Conservation (phyloP, 2,797 vertebrate species). For the Acanthornis magna region DNA sequence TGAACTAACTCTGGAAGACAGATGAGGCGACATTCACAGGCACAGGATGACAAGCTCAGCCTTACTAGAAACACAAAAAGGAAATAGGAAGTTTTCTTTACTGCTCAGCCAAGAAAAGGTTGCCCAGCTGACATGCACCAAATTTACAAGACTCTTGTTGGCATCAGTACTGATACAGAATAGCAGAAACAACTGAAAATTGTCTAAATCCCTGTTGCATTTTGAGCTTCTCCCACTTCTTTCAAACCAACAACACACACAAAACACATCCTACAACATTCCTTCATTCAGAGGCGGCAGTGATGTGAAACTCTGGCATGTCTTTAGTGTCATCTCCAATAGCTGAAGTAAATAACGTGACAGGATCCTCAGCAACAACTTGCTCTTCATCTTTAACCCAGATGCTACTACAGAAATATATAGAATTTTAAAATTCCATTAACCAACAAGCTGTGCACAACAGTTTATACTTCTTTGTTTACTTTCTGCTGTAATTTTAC, state of each 20-base stretch:
- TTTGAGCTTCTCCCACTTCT: neutral
- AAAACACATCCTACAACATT: neutral
- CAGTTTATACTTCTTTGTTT: neutral
- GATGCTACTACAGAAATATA: neutral
- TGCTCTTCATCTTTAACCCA: conserved; percentile 13
- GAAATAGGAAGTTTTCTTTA: conserved; percentile 37
- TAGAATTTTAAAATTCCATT: neutral
- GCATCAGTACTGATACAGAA: neutral
- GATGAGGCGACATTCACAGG: neutral
- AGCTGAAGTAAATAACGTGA: neutral
- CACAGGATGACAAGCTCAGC: neutral
- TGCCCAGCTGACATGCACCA: neutral
- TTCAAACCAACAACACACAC: neutral
- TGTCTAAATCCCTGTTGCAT: neutral
- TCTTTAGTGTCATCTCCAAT: neutral
- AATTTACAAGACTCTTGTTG: neutral
- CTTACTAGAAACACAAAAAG: neutral
- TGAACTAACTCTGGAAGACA: neutral
- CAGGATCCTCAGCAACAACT: neutral
- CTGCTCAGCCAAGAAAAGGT: neutral
- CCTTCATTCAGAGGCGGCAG: neutral
- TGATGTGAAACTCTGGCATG: neutral
- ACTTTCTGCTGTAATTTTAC: neutral
- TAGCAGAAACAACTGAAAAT: neutral
- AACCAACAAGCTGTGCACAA: neutral